Percentiles rank a stretch among this genome's conserved stretches.
Conservation (phyloP, 2,888 invertebrate genomes). For the Cetonia aurata region DNA sequence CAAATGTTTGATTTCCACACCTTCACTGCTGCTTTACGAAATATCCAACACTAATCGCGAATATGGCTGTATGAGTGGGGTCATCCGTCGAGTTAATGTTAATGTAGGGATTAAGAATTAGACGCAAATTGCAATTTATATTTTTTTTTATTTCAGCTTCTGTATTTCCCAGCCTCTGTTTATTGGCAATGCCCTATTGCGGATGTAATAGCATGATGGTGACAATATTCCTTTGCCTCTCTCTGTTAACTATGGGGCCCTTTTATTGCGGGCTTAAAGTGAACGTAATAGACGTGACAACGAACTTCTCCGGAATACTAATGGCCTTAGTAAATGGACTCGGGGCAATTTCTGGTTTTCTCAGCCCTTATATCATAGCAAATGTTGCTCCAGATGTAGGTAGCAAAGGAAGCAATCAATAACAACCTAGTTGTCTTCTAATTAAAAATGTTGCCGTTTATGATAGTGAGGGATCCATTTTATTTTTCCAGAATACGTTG, state of each 20-base stretch:
- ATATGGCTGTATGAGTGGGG: no score
- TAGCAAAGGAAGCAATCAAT: not conserved
- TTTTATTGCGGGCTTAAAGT: constrained; percentile 79
- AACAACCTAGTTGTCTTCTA: no score
- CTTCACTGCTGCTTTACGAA: no score
- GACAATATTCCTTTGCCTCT: constrained; percentile 70
- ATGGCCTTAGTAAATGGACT: constrained; percentile 76
- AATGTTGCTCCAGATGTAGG: constrained; percentile 70
- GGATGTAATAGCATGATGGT: constrained; percentile 71
- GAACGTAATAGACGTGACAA: constrained; percentile 75
- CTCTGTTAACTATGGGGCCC: constrained; percentile 77
- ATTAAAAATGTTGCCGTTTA: no score
- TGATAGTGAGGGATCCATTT: constrained; percentile 1
- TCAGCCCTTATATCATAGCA: constrained; percentile 73
- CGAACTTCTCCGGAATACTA: constrained; percentile 75
- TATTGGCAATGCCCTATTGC: constrained; percentile 74
- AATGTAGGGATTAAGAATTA: no score
- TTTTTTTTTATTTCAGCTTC: constrained; percentile 68
- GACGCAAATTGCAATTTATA: constrained; percentile 22
- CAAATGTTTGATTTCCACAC: no score
- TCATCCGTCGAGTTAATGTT: no score
- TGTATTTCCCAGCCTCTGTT: constrained; percentile 73
- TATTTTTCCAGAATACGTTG: constrained; percentile 71
- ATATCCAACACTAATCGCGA: no score
- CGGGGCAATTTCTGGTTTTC: constrained; percentile 73